Evolutionary conservation across 2,888 invertebrate species (phyloP), one percentile per base, ranked within the genome.

Genomic region (Tipula vernalis): DNA sequence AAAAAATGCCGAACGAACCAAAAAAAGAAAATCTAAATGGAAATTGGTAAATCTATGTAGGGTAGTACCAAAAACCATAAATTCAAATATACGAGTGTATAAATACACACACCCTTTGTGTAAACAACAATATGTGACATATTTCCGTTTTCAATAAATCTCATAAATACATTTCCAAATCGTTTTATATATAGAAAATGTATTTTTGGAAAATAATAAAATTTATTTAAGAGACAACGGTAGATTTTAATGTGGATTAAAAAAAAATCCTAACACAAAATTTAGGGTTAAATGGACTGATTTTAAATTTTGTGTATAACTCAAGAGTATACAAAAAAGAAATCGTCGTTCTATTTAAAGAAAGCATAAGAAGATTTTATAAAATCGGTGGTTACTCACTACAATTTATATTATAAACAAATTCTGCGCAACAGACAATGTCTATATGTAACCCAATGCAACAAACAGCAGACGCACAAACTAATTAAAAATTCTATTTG

Each of bases 81-180:
- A 39, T 39, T 2, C 39, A 39, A 1, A 28, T 28, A 39, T 3
- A 39, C 39, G 39, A 39, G 39, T 6, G 39, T 39, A 39, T 10
- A 44, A 3, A 44, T 12, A 44, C 44, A 44, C 10, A 44, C 12
- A 44, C 44, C 3, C 44, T 57, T 15, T 15, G 28, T 71, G 10
- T 71, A 71, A 71, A 71, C 71, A 71, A 71, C 28, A 71, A 71
- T 71, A 28, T 71, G 71, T 71, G 71, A 71, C 71, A 71, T 71
- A 71, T 71, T 71, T 71, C 71, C 71, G 71, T 71, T 71, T 71
- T 71, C 71, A 71, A 71, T 71, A 71, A 71, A 71, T 71, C 71
- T 71, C 28, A 28, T 28, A 71, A 18, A 71, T 12, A 71, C 18
- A 71, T 71, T 71, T 71, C 10, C 71, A 18, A 28, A 28, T 71